Evolutionary conservation across 2,797 vertebrate species (phyloP).

Genomic region (Odontamblyopus lacepedii): DNA sequence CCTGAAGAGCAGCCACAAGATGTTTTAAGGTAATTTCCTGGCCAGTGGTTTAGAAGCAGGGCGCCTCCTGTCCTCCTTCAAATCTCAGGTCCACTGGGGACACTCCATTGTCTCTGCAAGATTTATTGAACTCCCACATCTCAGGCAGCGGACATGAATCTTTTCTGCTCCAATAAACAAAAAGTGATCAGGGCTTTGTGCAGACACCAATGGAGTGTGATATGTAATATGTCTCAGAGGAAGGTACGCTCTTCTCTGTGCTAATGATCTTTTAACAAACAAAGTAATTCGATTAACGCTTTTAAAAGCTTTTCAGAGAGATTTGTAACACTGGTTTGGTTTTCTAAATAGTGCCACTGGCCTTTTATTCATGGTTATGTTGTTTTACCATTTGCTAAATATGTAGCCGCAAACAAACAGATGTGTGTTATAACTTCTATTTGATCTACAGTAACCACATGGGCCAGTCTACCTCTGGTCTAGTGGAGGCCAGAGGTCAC

Average conservation of each 20-base stretch:
- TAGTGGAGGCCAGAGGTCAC: too few relatives aligned
- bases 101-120: constrained; percentile 26
- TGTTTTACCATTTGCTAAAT: not conserved
- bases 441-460: not conserved
- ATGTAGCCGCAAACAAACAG: not conserved
- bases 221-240: constrained; percentile 42
- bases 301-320: constrained; percentile 24
- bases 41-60: not conserved
- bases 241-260: constrained; percentile 37
- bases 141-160: constrained; percentile 14
- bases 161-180: constrained; percentile 28
- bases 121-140: constrained; percentile 41
- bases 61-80: constrained; percentile 31
- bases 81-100: constrained; percentile 24
- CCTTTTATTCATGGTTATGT: not conserved
- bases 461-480: not conserved
- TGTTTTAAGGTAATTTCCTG: too few relatives aligned
- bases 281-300: constrained; percentile 48
- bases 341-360: constrained; percentile 29
- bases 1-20: not conserved
- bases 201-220: constrained; percentile 27
- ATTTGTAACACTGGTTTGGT: constrained; percentile 43
- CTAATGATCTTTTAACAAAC: constrained; percentile 45
- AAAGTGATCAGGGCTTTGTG: constrained; percentile 14
- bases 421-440: not conserved